These are phyloP conservation scores for Sapayoa aenigma DNA, from an alignment of 2,113 vertebrate genomes.

Conservation along the genomic window DNA sequence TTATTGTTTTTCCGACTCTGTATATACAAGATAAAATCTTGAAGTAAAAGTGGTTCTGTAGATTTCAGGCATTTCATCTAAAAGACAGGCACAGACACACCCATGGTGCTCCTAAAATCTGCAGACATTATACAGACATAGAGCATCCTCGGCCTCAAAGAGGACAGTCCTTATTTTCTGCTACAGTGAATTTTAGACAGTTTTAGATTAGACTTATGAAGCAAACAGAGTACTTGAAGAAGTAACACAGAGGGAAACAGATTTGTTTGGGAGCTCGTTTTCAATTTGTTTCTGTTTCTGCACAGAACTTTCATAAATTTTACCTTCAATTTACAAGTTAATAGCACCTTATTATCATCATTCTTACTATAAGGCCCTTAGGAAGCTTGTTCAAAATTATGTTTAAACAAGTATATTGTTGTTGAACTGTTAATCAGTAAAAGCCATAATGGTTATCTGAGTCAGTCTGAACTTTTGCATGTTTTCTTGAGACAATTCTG, in stretches of 20 bases:
- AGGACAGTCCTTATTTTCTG: not conserved
- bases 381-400: not conserved
- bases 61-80: not conserved
- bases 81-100: not conserved
- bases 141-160: not conserved
- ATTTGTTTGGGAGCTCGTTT: not conserved
- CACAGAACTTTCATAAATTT: not conserved
- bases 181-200: not conserved
- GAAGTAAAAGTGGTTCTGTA: not conserved
- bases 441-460: not conserved
- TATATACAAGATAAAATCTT: not conserved
- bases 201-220: not conserved
- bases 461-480: slow-evolving; percentile 47
- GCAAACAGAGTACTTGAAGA: not conserved
- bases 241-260: not conserved
- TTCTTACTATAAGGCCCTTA: not conserved
- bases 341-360: not conserved
- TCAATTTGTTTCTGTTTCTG: not conserved
- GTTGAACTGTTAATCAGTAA: slow-evolving; percentile 29
- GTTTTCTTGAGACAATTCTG: slow-evolving; percentile 37
- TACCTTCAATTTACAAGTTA: not conserved
- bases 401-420: slow-evolving; percentile 28
- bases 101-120: not conserved
- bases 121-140: not conserved
- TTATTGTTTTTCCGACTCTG: not conserved